Base-by-base conservation (phyloP, 2,113 vertebrate species). In the Mellivora capensis region DNA sequence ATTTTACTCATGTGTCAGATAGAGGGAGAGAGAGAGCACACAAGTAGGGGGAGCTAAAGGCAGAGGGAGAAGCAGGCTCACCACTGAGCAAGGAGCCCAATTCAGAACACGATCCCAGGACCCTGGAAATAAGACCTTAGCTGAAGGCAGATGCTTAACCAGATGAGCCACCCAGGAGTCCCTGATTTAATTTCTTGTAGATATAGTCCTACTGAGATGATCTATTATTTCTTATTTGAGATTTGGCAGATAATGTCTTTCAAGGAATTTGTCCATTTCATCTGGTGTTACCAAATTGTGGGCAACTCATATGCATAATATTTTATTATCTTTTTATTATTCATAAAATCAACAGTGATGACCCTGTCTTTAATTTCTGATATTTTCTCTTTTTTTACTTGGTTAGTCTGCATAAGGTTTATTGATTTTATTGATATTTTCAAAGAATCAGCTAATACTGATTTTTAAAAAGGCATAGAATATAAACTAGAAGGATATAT, bases 181-280 rank as follows among this genome's bases (percentile, higher is more conserved):
- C 62, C 62, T 67, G 62, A 86, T 74, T 84, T 87, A 93, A 87
- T 71, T 95, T 91, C 29, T 96, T 93, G 34, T 96, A 90, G 54
- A 23, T 91, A 61, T 12, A 47, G 25, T 39, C 37, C 15, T 90
- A 2, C 64, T 64, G 25, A 76, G 25, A 3, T 90, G 79, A 69
- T 91, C 25, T 93, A 3, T 97, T 91, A 93, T 67, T 83, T 39
- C 67, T 77, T 88, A 21, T 69, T 15, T 97, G 42, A 76, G 29
- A 83, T 93, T 90, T 91, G 14, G 39, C 77, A 87, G 17, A 61
- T 90, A 72, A 52, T 93, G 20, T 77, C 54, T 79, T 92, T 82
- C 27, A 74, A 94, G 61, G 47, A 84, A 37, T 92, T 86, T 23
- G 42, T 44, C 23, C 59, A 72, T 90, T 91, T 95, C 34, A 91